Evolutionary conservation across 2,797 vertebrate species (phyloP), one percentile per base, ranked within the genome.

Genomic region (Acipenser ruthenus): DNA sequence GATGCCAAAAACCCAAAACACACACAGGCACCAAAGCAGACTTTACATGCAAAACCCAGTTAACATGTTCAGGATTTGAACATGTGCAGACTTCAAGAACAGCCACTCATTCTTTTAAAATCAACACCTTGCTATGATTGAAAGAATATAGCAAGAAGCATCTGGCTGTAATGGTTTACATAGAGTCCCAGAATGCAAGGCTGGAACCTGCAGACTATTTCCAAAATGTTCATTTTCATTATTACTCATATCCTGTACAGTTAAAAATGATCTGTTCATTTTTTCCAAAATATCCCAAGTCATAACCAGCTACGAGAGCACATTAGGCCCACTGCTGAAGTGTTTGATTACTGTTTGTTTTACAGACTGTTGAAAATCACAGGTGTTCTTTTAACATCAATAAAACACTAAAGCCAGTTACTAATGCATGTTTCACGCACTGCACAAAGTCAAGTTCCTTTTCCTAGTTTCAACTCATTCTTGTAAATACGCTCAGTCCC

Each of bases 171-270:
- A 78, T 87, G 78, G 86, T 89, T 92, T 90, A 90, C 75, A 85
- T 6, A 88, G 78, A 79, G 82, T 89, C 85, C 85, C 84, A 75
- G 80, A 86, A 85, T 86, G 85, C 80, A 85, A 82, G 78, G 71
- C 71, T 81, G 84, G 67, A 90, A 81, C 75, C 77, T 77, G 78
- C 61, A 77, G 78, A 79, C 73, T 81, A 71, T 84, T 88, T 88
- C 82, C 85, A 89, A 84, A 89, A 87, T 79, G 72, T 74, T 86
- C 80, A 80, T 87, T 89, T 90, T 84, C 86, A 78, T 84, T 91
- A 90, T 93, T 91, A 92, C 85, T 92, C 87, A 92, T 87, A 91
- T 90, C 87, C 87, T 92, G 87, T 83, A 88, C 75, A 84, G 82
- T 87, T 84, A 86, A 89, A 86, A 75, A 86, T 59, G 10, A 79